Evolutionary conservation across 1,140 invertebrate species (phyloP), one percentile per base, ranked within the genome.

Genomic region (Nasonia giraulti): DNA sequence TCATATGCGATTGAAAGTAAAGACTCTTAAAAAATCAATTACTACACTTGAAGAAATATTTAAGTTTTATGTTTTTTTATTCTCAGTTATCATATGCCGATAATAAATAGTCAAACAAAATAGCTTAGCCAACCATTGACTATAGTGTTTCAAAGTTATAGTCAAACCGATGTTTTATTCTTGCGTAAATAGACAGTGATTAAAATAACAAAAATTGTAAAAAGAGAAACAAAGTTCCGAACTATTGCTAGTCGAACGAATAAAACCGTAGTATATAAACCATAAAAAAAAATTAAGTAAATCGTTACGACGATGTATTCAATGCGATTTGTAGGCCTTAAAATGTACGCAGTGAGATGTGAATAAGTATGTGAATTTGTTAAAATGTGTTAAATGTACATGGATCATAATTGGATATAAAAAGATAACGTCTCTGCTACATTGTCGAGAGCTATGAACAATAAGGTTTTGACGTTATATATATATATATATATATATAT

Each of bases 361-460:
- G 50, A 23, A 62, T 31, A 71, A 80, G 50, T 85, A 44, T 76
- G 37, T 83, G 80, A 74, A 86, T 85, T 87, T 86, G 81, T 87
- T 87, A 66, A 86, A 78, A 82, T 87, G 44, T 78, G 62, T 87
- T 86, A 62, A 85, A 85, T 82, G 73, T 40, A 44, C 5, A 83
- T 75, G 3, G 3, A 83, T 33, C 47, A 75, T 10, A 47, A 76
- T 10, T 33, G 27, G 31, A 23, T 69, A 71, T 83, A 76, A 8
- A 68, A 12, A 4, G 6, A 31, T 79, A 44, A 74, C 7, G 37
- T 62, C 33, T 50, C 10, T 31, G 14, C 62, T 62, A 62, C 68
- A 80, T 86, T 87, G 73, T 87, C 75, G 80, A 50, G 55, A 80
- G 75, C 85, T 76, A 86, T 78, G 74, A 77, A 84, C 68, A 77